phyloP scores from a whole-genome alignment of 2,113 vertebrate genomes.

The Elgaria multicarinata region DNA sequence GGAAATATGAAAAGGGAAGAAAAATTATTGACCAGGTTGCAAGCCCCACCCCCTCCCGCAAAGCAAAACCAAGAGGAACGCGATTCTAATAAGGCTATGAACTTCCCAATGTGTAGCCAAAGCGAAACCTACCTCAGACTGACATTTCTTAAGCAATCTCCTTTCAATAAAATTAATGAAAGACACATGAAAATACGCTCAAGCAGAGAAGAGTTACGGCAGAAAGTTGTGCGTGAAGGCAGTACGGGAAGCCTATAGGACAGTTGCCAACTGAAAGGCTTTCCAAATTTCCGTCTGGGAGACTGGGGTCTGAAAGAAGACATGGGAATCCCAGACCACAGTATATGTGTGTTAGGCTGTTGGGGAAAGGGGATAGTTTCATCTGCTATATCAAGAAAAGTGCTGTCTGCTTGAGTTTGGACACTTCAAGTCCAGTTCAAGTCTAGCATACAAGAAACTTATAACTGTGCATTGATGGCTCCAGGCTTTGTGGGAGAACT shows the following conservation, averaged over 20 bases:
- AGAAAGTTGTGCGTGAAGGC: conserved; percentile 42
- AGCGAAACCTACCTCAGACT: conserved; percentile 22
- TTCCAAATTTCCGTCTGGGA: conserved; percentile 53
- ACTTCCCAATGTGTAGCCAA: conserved; percentile 5
- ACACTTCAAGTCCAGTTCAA: not conserved
- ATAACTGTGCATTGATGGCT: not conserved
- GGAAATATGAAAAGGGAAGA: not conserved
- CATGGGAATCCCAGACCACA: conserved; percentile 42
- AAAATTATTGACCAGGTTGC: not conserved
- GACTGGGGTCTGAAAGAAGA: conserved; percentile 39
- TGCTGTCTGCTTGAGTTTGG: not conserved
- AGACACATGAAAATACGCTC: conserved; percentile 55
- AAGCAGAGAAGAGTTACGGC: conserved; percentile 40
- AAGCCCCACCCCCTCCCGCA: conserved; percentile 1
- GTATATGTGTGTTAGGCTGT: conserved; percentile 22
- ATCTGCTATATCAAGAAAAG: conserved; percentile 17
- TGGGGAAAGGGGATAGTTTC: conserved; percentile 24
- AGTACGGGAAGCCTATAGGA: conserved; percentile 32
- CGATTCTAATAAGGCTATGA: not conserved
- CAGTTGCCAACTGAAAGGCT: conserved; percentile 44
- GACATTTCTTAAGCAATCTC: conserved; percentile 31
- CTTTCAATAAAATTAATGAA: conserved; percentile 62
- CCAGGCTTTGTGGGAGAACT: not conserved
- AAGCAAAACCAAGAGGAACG: not conserved
- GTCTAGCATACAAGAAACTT: not conserved